Evolutionary conservation across 2,888 invertebrate species (phyloP), one percentile per base, ranked within the genome.

Genomic region (Gryllus longicercus): DNA sequence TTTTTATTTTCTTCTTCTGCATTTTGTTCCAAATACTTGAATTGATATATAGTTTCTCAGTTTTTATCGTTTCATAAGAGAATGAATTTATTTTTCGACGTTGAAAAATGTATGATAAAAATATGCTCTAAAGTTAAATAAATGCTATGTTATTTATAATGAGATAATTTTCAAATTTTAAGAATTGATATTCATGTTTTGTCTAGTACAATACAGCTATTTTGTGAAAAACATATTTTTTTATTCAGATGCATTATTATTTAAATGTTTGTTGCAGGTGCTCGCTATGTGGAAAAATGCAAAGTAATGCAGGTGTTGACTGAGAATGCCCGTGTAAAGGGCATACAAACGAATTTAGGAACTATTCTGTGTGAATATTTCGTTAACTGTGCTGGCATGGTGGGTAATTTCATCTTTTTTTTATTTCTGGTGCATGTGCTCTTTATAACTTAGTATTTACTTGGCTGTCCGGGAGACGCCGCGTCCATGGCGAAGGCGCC

Each of bases 331-430:
- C 84, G 87, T 81, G 91, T 93, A 11, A 88, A 89, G 81, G 89
- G 89, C 51, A 91, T 93, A 2, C 88, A 90, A 81, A 93, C 93
- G 0, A 89, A 89, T 78, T 86, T 86, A 80, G 93, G 93, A 49
- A 87, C 85, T 78, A 88, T 92, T 76, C 85, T 86, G 74, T 92
- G 91, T 85, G 90, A 92, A 86, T 91, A 90, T 87, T 91, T 92
- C 85, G 90, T 93, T 76, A 93, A 93, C 86, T 92, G 92, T 86
- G 90, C 92, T 81, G 93, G 93, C 82, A 91, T 92, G 90, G 91
- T 91, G 85, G 86, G 85, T 79, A 18, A 8, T 8, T 38, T 8
- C 8, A 8, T 38, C 38, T 5, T 38, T 38, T 38, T 38, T 3
- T 38, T 38, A 2, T 38, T 38, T 0, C 5, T 38, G 38, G 38